Evolutionary conservation across 2,797 vertebrate genomes (phyloP).

Genomic region (Myripristis murdjan): DNA sequence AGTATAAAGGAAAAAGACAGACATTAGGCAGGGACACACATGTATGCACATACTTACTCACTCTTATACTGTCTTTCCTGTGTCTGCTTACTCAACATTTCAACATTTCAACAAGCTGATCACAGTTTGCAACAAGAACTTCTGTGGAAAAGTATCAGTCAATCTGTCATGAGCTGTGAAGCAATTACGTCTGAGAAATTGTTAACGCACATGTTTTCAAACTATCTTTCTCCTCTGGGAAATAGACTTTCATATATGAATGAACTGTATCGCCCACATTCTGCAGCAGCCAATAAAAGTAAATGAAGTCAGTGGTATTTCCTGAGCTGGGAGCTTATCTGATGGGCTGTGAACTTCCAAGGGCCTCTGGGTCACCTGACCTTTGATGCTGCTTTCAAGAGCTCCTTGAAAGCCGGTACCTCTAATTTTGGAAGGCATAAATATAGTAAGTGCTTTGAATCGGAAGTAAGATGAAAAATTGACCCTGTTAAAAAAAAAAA

Average conservation of each 20-base stretch:
- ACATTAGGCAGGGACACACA: conserved; percentile 47
- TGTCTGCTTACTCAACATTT: conserved; percentile 54
- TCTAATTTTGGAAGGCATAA: too few species aligned
- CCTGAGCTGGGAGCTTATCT: too few species aligned
- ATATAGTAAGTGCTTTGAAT: too few species aligned
- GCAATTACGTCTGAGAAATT: conserved; percentile 22
- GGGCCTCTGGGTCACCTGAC: too few species aligned
- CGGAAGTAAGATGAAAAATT: too few species aligned
- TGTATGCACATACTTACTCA: conserved; percentile 33
- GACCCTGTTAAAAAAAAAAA: too few species aligned
- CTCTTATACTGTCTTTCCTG: conserved; percentile 31
- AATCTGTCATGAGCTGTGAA: conserved; percentile 39
- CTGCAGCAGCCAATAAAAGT: too few species aligned
- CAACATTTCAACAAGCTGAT: conserved; percentile 45
- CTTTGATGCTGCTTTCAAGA: too few species aligned
- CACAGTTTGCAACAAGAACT: conserved; percentile 54
- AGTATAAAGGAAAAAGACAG: not conserved
- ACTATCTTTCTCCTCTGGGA: too few species aligned
- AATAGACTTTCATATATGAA: not conserved
- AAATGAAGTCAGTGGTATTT: too few species aligned
- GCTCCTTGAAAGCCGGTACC: too few species aligned
- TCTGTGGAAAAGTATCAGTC: conserved; percentile 31
- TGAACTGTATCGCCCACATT: not conserved
- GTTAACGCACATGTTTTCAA: conserved; percentile 5
- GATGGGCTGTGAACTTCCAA: too few species aligned